Percentiles rank a stretch among this genome's conserved stretches.
Conservation (phyloP, 2,113 vertebrate genomes). For the Dunckerocampus dactyliophorus region DNA sequence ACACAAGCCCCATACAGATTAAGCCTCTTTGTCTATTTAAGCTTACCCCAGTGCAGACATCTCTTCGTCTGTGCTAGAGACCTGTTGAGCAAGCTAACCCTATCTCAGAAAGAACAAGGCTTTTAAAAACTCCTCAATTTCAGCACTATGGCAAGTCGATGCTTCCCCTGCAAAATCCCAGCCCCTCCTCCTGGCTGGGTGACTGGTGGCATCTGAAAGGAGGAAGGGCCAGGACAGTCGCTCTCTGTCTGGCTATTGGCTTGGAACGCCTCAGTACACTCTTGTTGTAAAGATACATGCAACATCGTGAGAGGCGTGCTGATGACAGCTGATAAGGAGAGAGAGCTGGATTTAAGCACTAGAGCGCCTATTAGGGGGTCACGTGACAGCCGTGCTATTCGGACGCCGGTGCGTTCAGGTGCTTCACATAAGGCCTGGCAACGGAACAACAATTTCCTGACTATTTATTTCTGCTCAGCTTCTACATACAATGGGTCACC, state of each 20-base stretch:
- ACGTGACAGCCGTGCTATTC: constrained; percentile 7
- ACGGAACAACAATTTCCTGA: background rate
- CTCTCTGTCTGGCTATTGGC: constrained; percentile 41
- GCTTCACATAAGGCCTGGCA: background rate
- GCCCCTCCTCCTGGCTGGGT: constrained; percentile 16
- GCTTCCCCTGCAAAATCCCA: constrained; percentile 25
- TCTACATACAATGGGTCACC: constrained; percentile 6
- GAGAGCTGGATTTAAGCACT: background rate
- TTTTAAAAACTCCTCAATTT: constrained; percentile 53
- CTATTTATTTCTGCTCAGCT: constrained; percentile 18
- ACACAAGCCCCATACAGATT: constrained; percentile 3
- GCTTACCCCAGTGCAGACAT: constrained; percentile 69
- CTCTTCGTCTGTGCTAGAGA: constrained; percentile 32
- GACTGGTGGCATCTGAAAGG: constrained; percentile 40
- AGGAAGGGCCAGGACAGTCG: constrained; percentile 19
- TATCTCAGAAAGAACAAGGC: constrained; percentile 27
- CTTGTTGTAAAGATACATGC: background rate
- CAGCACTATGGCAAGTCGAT: constrained; percentile 41
- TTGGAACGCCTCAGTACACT: constrained; percentile 8
- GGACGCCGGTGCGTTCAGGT: background rate
- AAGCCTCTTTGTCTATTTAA: background rate
- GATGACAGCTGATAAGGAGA: constrained; percentile 1
- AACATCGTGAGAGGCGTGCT: constrained; percentile 25
- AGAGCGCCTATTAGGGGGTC: background rate
- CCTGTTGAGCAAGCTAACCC: constrained; percentile 54